These are phyloP conservation scores for Zaprionus lineosus DNA, from an alignment of 2,888 invertebrate genomes.

Conservation along the genomic window DNA sequence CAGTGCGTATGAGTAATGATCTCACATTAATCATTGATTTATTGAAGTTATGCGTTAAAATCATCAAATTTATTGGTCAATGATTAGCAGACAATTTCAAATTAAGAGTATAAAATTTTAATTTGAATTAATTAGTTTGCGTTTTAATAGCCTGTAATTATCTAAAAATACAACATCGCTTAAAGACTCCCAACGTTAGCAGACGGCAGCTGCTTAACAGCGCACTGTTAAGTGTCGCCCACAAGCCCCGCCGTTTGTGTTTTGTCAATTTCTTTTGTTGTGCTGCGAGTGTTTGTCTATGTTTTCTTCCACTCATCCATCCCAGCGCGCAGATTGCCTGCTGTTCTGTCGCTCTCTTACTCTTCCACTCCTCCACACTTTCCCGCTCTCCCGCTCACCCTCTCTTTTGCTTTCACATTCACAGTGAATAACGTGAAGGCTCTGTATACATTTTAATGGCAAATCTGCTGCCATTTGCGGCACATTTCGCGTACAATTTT, in stretches of 20 bases:
- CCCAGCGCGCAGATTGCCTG: neutral
- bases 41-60: no score
- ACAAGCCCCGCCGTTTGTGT: constrained; percentile 21
- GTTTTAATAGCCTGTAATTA: constrained; percentile 18
- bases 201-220: constrained; percentile 43
- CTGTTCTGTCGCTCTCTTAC: no score
- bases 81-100: no score
- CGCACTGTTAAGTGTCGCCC: constrained; percentile 12
- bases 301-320: constrained; percentile 40
- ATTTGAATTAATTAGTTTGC: constrained; percentile 27
- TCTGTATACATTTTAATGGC: constrained; percentile 70
- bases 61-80: no score
- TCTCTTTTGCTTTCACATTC: constrained; percentile 11
- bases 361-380: constrained; percentile 7
- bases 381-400: neutral
- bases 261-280: constrained; percentile 61
- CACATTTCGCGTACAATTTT: constrained; percentile 76
- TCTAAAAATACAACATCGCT: no score
- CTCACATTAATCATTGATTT: no score
- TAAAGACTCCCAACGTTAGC: constrained; percentile 38
- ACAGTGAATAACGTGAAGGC: constrained; percentile 47
- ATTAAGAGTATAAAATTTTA: no score
- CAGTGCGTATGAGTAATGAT: constrained; percentile 42
- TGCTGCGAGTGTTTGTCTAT: constrained; percentile 60
- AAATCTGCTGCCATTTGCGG: constrained; percentile 77